Conservation (phyloP, 37 sponge, comb jelly and placozoan genomes). For the Hexactinellida sp. region DNA sequence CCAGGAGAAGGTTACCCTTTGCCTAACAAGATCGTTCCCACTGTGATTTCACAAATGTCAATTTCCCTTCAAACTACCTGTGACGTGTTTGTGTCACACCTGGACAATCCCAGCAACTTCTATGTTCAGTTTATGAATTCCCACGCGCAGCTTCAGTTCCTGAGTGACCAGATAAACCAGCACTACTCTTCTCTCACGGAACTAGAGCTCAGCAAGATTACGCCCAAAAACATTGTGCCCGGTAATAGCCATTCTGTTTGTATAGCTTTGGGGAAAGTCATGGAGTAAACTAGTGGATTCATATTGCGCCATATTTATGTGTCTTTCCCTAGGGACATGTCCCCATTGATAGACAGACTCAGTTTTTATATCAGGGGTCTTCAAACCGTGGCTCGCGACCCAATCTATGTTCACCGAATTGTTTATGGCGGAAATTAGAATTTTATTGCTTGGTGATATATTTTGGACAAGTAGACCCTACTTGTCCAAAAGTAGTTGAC, state of each 20-base stretch:
- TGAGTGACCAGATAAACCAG: constrained; percentile 6
- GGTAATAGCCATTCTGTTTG: neutral
- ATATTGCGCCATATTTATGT: no score
- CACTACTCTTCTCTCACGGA: neutral
- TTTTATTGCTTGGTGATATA: no score
- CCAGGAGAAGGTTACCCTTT: neutral
- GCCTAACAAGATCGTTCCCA: neutral
- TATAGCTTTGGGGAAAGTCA: no score
- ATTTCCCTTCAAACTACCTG: neutral
- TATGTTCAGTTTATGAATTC: constrained; percentile 1
- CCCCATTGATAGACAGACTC: no score
- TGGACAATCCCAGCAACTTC: neutral
- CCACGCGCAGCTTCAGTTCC: neutral
- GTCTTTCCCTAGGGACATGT: no score
- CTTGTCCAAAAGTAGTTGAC: no score
- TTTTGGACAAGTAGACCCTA: no score
- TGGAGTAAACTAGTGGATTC: no score
- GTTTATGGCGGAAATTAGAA: no score
- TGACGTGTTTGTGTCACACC: neutral
- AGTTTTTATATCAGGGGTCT: no score
- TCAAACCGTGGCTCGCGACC: no score
- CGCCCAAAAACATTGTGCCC: neutral
- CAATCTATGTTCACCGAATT: no score
- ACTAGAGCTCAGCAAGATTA: neutral
- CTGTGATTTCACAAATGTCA: neutral